These are phyloP conservation scores for Lophochroa leadbeateri DNA, from an alignment of 2,113 vertebrate species.

Conservation along the genomic window DNA sequence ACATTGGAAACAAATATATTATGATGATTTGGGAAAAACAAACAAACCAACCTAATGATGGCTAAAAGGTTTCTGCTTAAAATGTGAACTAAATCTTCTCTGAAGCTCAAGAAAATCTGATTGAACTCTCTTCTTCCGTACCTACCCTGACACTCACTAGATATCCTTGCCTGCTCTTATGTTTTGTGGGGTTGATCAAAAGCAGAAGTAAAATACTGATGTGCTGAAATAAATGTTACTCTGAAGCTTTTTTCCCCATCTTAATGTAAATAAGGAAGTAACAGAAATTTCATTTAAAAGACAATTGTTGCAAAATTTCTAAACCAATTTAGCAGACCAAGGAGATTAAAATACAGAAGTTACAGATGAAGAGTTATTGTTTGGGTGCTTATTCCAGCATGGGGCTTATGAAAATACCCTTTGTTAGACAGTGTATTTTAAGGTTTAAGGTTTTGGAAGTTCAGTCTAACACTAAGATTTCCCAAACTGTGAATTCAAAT, in stretches of 20 bases:
- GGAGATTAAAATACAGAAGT: conserved; percentile 30
- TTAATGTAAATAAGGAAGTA: background rate
- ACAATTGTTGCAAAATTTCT: conserved; percentile 15
- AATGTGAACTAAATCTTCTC: background rate
- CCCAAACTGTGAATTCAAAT: background rate
- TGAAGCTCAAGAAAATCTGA: background rate
- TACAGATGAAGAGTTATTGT: background rate
- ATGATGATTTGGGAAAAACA: background rate
- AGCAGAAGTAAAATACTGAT: background rate
- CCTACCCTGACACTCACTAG: background rate
- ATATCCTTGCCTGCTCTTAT: background rate
- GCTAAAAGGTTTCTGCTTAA: background rate
- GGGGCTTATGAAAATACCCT: background rate
- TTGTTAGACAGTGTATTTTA: background rate
- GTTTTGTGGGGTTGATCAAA: background rate
- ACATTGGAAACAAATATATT: background rate
- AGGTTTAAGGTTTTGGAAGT: background rate
- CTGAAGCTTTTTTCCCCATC: background rate
- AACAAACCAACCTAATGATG: background rate
- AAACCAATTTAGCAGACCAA: conserved; percentile 13
- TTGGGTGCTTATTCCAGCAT: background rate
- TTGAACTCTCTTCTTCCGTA: background rate
- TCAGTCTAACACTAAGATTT: background rate
- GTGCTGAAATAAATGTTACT: background rate
- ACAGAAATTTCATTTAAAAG: background rate